Conservation (phyloP, 2,888 invertebrate species). For the Baccha elongata region DNA sequence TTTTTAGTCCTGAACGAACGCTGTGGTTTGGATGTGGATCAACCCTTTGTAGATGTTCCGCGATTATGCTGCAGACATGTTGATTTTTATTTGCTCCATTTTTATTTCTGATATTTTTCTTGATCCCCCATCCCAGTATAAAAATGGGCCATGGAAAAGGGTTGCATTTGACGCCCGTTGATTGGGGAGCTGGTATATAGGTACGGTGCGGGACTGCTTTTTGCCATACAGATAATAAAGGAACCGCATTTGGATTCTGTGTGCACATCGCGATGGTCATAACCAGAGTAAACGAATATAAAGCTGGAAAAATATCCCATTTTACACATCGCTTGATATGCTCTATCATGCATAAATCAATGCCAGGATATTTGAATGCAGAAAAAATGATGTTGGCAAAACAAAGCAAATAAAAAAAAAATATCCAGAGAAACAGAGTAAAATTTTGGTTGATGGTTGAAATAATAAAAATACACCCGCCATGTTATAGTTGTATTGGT, state of each 20-base stretch:
- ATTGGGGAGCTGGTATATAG: neutral
- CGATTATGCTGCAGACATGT: constrained; percentile 71
- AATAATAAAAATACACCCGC: constrained; percentile 57
- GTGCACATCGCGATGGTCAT: constrained; percentile 28
- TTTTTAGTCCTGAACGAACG: neutral
- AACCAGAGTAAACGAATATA: constrained; percentile 72
- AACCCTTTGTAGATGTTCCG: constrained; percentile 67
- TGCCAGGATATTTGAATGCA: constrained; percentile 75
- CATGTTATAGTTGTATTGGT: neutral
- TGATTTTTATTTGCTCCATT: constrained; percentile 70
- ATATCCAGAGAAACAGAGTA: constrained; percentile 27
- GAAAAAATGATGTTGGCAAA: constrained; percentile 57
- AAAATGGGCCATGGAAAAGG: neutral
- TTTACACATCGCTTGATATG: constrained; percentile 80
- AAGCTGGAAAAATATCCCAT: constrained; percentile 77
- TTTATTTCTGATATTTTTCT: constrained; percentile 59
- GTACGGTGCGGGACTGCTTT: neutral
- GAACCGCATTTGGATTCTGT: constrained; percentile 38
- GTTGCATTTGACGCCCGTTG: constrained; percentile 28
- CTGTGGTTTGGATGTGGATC: constrained; percentile 14
- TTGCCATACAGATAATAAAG: constrained; percentile 59
- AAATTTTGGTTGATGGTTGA: constrained; percentile 40
- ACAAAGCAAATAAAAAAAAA: constrained; percentile 67
- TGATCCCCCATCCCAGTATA: constrained; percentile 11
- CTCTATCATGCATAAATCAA: constrained; percentile 80